Evolutionary conservation across 2,888 invertebrate genomes (phyloP).

Genomic region (Cheilosia scutellata): DNA sequence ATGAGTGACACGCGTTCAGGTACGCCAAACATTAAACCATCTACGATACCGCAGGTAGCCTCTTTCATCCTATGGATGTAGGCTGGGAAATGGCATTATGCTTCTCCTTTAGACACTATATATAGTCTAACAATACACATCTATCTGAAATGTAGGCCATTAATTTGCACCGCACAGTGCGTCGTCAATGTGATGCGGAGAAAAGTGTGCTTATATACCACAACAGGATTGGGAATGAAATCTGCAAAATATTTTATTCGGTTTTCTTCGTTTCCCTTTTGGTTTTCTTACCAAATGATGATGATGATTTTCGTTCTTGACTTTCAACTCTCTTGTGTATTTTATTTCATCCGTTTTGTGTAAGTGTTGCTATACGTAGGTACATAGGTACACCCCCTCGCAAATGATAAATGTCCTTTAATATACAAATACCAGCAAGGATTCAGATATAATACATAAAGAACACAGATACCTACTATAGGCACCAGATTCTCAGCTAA

Average conservation of each 20-base stretch:
- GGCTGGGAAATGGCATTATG: slow-evolving; percentile 32
- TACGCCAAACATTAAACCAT: slow-evolving; percentile 73
- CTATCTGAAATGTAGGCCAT: slow-evolving; percentile 71
- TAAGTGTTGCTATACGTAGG: slow-evolving; percentile 50
- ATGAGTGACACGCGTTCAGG: slow-evolving; percentile 75
- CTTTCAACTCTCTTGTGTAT: slow-evolving; percentile 57
- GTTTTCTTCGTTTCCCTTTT: slow-evolving; percentile 46
- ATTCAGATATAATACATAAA: slow-evolving; percentile 30
- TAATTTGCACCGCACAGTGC: slow-evolving; percentile 68
- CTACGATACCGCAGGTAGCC: slow-evolving; percentile 59
- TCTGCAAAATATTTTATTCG: slow-evolving; percentile 43
- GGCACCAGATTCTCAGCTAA: slow-evolving; percentile 37
- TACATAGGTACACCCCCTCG: slow-evolving; percentile 53
- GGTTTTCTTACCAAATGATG: slow-evolving; percentile 43
- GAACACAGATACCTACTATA: slow-evolving; percentile 27
- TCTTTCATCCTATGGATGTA: slow-evolving; percentile 39
- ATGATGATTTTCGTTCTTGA: slow-evolving; percentile 43
- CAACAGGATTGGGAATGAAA: slow-evolving; percentile 24
- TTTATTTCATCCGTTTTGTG: slow-evolving; percentile 65
- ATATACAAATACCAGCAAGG: slow-evolving; percentile 70
- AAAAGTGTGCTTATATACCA: slow-evolving; percentile 6
- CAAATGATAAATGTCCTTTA: slow-evolving; percentile 73
- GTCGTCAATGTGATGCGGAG: slow-evolving; percentile 66
- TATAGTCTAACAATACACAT: slow-evolving; percentile 49
- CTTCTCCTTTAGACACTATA: slow-evolving; percentile 35